Evolutionary conservation across 2,113 vertebrate species (phyloP), one percentile per base, ranked within the genome.

Genomic region (Chitala chitala): DNA sequence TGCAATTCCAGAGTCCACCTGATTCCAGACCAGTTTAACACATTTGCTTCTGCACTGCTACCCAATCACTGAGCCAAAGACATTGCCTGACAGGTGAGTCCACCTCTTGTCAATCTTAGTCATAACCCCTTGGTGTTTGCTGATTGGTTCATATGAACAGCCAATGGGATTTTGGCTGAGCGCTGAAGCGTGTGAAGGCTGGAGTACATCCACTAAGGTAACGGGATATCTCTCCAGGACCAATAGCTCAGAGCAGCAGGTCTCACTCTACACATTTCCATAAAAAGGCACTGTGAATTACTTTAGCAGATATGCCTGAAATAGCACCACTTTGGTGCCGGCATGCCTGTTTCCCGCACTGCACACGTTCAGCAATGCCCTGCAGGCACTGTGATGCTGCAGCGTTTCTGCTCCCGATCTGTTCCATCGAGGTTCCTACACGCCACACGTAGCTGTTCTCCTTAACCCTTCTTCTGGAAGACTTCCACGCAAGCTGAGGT

Each of bases 21-120:
- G 15, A 9, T n/a, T 82, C 84, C 82, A 71, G 79, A 81, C 24
- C 6, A 13, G 69, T 56, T 8, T 44, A 75, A 70, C 72, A 36
- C 36, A 71, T 74, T 72, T 63, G 75, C 61, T 9, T 65, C 26
- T 48, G 33, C 13, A 38, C 17, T 29, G 40, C 31, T 44, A 46
- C 20, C 40, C 56, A 63, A 61, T 50, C 72, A 51, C 20, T 50
- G 44, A 22, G 31, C 5, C 8, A 10, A 44, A 26, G 42, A 31
- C 24, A 5, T 24, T 33, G 56, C 59, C 29, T n/a, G 44, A 59
- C 71, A 61, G 59, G 5, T 46, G 44, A 46, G 44, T 63, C 38
- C 58, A 61, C 29, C 58, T n/a, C 15, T 38, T 36, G 29, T 13
- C 58, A 36, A 17, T 61, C 58, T n/a, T 24, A 58, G 22, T 29